phyloP scores from a whole-genome alignment of 2,797 vertebrate genomes.

The Oophaga sylvatica region DNA sequence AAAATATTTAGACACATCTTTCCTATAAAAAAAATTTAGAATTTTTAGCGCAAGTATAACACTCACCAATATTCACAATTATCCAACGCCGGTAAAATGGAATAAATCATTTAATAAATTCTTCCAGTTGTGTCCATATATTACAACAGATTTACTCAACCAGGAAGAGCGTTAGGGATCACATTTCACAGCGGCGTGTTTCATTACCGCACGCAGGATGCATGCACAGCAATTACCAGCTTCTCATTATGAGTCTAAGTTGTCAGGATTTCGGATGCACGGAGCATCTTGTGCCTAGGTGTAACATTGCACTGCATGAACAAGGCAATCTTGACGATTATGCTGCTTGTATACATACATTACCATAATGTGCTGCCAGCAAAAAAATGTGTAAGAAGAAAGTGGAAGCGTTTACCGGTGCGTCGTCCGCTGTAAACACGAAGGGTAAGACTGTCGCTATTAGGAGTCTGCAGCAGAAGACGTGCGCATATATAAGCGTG shows the following conservation, averaged over 20 bases:
- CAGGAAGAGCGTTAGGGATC: not conserved
- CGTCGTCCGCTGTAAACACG: not conserved
- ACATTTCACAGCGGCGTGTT: not conserved
- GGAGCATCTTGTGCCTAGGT: not conserved
- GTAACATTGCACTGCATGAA: conserved; percentile 19
- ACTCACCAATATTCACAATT: too few relatives aligned
- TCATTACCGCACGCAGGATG: not conserved
- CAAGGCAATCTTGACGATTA: not conserved
- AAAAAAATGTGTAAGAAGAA: not conserved
- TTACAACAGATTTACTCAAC: not conserved
- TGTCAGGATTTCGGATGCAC: conserved; percentile 1
- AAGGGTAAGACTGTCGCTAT: not conserved
- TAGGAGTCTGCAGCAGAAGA: not conserved
- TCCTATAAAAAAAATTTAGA: too few relatives aligned
- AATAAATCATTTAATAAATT: too few relatives aligned
- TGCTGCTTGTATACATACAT: conserved; percentile 4
- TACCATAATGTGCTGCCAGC: conserved; percentile 18
- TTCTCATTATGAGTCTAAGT: not conserved
- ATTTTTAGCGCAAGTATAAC: too few relatives aligned
- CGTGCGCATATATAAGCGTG: too few relatives aligned
- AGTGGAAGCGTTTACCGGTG: not conserved
- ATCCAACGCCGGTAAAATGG: too few relatives aligned
- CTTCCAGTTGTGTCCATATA: not conserved
- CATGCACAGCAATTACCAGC: not conserved
- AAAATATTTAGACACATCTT: too few relatives aligned